Evolutionary conservation across 1,140 invertebrate genomes (phyloP).

Genomic region (Galendromus occidentalis): DNA sequence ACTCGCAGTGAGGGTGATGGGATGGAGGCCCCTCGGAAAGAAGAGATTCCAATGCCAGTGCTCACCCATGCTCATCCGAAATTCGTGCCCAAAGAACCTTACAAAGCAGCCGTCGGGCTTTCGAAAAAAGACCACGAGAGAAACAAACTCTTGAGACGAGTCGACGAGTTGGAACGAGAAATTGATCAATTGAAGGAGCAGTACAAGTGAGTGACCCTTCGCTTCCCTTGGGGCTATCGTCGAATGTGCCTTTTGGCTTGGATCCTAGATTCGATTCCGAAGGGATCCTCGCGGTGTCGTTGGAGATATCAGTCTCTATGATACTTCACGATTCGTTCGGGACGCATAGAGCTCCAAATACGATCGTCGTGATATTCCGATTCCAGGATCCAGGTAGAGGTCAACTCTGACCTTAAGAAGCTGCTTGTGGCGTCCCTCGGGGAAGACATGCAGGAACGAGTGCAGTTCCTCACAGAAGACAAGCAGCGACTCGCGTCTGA

Average conservation of each 20-base stretch:
- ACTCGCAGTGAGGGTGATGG: conserved; percentile 31
- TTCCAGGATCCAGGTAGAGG: conserved; percentile 31
- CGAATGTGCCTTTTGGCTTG: conserved; percentile 16
- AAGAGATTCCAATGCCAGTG: conserved; percentile 4
- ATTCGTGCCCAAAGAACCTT: conserved; percentile 71
- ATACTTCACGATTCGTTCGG: too few species aligned
- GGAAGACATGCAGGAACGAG: conserved; percentile 68
- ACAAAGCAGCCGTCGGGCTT: conserved; percentile 58
- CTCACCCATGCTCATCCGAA: conserved; percentile 40
- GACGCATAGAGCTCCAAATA: too few species aligned
- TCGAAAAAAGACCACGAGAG: conserved; percentile 34
- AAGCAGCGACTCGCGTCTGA: conserved; percentile 66
- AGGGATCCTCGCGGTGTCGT: too few species aligned
- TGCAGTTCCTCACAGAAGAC: conserved; percentile 70
- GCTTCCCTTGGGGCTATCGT: neutral
- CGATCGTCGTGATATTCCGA: too few species aligned
- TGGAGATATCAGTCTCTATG: too few species aligned
- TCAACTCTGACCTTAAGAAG: conserved; percentile 78
- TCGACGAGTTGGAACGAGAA: conserved; percentile 1
- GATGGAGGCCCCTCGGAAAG: conserved; percentile 31
- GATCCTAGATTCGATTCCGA: too few species aligned
- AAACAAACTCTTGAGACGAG: neutral
- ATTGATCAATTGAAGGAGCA: conserved; percentile 8
- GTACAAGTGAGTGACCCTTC: conserved; percentile 15
- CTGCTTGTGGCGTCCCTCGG: conserved; percentile 78